Evolutionary conservation across 2,113 vertebrate genomes (phyloP).

Genomic region (Pseudolaguvia tuberculata): DNA sequence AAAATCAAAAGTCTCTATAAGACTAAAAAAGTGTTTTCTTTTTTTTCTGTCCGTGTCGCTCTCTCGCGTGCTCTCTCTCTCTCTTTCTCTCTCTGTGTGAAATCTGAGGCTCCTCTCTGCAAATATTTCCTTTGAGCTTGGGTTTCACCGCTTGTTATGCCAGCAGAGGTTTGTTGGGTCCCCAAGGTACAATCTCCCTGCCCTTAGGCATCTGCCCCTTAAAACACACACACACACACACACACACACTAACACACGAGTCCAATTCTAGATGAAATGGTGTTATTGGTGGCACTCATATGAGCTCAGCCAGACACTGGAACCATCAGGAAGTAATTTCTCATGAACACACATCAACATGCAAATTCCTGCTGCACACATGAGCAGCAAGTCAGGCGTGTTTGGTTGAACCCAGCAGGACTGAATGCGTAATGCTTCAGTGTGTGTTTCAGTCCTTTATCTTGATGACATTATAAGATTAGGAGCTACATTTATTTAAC

Average conservation of each 20-base stretch:
- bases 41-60: too few species aligned
- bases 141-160: conserved; percentile 73
- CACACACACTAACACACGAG: neutral
- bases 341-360: neutral
- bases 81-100: conserved; percentile 59
- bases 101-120: conserved; percentile 65
- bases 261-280: conserved; percentile 31
- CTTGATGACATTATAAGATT: neutral
- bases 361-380: neutral
- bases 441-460: neutral
- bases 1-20: too few species aligned
- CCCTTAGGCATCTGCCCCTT: conserved; percentile 61
- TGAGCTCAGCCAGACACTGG: conserved; percentile 1
- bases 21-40: too few species aligned
- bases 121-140: conserved; percentile 77
- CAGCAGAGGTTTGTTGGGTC: conserved; percentile 60
- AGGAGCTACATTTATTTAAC: neutral
- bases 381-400: neutral
- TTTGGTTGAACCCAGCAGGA: neutral
- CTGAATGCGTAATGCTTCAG: neutral
- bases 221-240: conserved; percentile 33
- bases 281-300: conserved; percentile 23
- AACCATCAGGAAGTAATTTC: conserved; percentile 15
- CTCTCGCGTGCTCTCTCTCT: conserved; percentile 56
- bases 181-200: conserved; percentile 61